phyloP scores from a whole-genome alignment of 2,888 invertebrate species.

The Catocala fraxini region DNA sequence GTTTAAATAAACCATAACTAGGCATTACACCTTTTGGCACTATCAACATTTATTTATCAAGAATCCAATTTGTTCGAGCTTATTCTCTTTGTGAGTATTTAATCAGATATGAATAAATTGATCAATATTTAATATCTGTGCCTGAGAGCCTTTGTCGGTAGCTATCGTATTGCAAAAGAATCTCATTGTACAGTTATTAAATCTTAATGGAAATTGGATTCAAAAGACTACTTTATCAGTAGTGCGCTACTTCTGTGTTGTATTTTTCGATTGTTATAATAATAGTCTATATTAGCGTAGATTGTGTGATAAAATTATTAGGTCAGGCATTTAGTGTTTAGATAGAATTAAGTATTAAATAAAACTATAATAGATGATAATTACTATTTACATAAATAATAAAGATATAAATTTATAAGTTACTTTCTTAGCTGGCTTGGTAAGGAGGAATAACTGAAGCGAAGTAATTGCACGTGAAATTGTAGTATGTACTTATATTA shows the following conservation, averaged over 20 bases:
- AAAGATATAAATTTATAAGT: no score
- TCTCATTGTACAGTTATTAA: constrained; percentile 22
- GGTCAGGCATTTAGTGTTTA: no score
- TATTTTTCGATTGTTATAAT: neutral
- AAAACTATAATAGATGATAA: no score
- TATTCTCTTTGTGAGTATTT: constrained; percentile 18
- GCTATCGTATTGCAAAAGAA: constrained; percentile 25
- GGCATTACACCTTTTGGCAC: constrained; percentile 4
- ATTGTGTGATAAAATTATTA: no score
- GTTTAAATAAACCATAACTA: neutral
- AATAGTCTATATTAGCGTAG: neutral
- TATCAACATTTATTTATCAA: constrained; percentile 17
- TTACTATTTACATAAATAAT: no score
- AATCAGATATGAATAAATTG: constrained; percentile 33
- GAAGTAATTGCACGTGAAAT: no score
- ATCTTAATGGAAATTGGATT: constrained; percentile 27
- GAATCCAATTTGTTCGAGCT: constrained; percentile 26
- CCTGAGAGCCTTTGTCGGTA: constrained; percentile 22
- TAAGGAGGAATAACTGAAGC: no score
- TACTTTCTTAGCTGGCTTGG: no score
- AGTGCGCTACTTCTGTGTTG: constrained; percentile 1
- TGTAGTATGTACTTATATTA: no score
- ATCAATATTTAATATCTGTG: constrained; percentile 31
- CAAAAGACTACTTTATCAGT: neutral
- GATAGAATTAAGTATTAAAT: no score